Conservation (phyloP, 2,113 vertebrate species). For the Mesocricetus auratus region DNA sequence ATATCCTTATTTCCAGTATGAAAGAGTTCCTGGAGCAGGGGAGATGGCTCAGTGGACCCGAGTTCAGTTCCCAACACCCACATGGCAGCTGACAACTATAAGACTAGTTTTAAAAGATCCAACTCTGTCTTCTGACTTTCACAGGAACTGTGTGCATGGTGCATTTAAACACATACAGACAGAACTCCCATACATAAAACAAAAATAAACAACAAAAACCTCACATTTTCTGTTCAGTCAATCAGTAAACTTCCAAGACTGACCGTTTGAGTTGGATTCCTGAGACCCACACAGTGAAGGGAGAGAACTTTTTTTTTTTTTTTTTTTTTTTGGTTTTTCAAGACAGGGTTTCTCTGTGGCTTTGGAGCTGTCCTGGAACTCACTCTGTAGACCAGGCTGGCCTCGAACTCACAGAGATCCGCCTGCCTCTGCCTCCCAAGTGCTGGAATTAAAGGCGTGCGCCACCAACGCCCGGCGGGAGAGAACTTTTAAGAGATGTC, state of each 20-base stretch:
- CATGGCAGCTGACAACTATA: neutral
- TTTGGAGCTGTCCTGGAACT: too few species aligned
- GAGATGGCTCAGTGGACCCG: neutral
- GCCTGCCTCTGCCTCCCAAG: too few species aligned
- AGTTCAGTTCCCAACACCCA: neutral
- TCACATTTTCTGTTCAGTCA: neutral
- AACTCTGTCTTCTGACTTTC: neutral
- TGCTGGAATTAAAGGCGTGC: too few species aligned
- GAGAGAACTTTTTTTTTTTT: too few species aligned
- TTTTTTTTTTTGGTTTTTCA: too few species aligned
- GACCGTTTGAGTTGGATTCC: neutral
- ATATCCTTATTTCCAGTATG: slow-evolving; percentile 2
- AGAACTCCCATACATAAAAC: neutral
- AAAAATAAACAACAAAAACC: neutral
- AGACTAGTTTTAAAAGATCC: neutral
- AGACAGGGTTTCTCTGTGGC: too few species aligned
- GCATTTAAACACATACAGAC: neutral
- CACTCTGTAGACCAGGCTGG: too few species aligned
- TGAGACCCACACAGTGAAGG: neutral
- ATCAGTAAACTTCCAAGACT: neutral
- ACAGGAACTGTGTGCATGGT: neutral
- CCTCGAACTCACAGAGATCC: too few species aligned
- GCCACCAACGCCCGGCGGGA: too few species aligned
- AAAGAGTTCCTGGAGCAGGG: slow-evolving; percentile 26
- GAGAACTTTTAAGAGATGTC: neutral